Conservation (phyloP, 2,888 invertebrate species). For the Caenorhabditis angaria region DNA sequence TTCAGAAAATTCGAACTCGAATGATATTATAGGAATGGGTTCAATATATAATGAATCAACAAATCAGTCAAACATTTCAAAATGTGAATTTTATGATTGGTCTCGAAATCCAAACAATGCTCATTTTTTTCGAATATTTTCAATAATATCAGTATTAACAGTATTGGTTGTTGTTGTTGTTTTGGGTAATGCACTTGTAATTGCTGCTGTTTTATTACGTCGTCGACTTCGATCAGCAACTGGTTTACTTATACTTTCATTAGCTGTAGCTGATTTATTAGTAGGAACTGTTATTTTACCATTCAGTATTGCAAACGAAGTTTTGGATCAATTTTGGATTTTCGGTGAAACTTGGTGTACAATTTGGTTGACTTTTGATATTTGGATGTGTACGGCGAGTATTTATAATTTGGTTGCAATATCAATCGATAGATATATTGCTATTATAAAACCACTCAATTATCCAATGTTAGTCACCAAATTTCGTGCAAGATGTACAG, state of each 20-base stretch:
- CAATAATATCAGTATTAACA: conserved; percentile 71
- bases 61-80: conserved; percentile 25
- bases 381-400: conserved; percentile 98
- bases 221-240: conserved; percentile 85
- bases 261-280: conserved; percentile 89
- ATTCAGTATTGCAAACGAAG: conserved; percentile 93
- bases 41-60: background rate
- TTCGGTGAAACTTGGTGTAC: conserved; percentile 92
- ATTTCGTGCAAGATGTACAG: conserved; percentile 69
- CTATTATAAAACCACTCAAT: conserved; percentile 92
- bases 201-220: conserved; percentile 71
- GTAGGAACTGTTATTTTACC: conserved; percentile 95
- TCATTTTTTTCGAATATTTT: conserved; percentile 70
- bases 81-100: conserved; percentile 68
- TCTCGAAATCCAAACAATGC: conserved; percentile 67
- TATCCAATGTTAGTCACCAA: conserved; percentile 87
- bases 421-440: conserved; percentile 87
- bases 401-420: conserved; percentile 95
- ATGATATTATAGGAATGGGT: background rate
- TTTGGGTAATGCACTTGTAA: conserved; percentile 71
- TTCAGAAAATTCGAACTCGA: conserved; percentile 1
- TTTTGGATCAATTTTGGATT: conserved; percentile 84
- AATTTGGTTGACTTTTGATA: conserved; percentile 91
- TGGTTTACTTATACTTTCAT: conserved; percentile 93
- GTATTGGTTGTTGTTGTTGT: conserved; percentile 71